A percentile compares a stretch with the other conserved stretches of the same genome.
These are phyloP conservation scores for Meda fulgida DNA, from an alignment of 2,797 vertebrate species.

Conservation along the genomic window DNA sequence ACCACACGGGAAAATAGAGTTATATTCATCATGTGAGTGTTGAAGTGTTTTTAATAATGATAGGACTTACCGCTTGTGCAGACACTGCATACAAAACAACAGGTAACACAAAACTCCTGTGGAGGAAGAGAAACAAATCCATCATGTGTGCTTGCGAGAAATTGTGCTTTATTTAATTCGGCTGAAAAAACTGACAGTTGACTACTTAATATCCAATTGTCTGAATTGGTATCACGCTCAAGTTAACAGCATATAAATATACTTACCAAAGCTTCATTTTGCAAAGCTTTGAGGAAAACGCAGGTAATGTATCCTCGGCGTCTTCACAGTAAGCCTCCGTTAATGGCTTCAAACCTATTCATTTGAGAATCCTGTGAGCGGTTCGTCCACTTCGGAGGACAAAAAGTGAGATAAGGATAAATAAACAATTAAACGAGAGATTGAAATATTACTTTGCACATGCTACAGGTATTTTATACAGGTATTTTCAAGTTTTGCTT, in stretches of 20 bases:
- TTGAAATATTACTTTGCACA: not conserved
- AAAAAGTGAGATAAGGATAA: conserved; percentile 48
- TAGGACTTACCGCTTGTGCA: conserved; percentile 77
- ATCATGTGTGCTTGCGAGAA: not conserved
- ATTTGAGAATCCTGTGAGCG: conserved; percentile 72
- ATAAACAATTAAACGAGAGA: conserved; percentile 19
- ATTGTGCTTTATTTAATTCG: not conserved
- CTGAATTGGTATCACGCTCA: not conserved
- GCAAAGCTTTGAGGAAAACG: conserved; percentile 56
- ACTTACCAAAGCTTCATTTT: conserved; percentile 75
- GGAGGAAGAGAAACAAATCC: conserved; percentile 42
- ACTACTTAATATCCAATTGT: not conserved
- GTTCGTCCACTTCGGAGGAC: conserved; percentile 68
- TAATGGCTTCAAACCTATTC: conserved; percentile 70
- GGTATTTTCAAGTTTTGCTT: not conserved
- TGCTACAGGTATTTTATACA: not conserved
- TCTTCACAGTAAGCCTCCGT: conserved; percentile 67
- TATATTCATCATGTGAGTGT: not conserved
- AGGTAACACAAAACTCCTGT: conserved; percentile 70
- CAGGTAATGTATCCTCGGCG: conserved; percentile 57
- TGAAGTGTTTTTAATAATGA: not conserved
- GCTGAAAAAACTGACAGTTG: not conserved
- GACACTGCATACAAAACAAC: conserved; percentile 61
- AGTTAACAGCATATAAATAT: not conserved
- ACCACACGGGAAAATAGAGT: not conserved